Base-by-base conservation (phyloP, 2,797 vertebrate genomes). In the Caiman crocodilus region DNA sequence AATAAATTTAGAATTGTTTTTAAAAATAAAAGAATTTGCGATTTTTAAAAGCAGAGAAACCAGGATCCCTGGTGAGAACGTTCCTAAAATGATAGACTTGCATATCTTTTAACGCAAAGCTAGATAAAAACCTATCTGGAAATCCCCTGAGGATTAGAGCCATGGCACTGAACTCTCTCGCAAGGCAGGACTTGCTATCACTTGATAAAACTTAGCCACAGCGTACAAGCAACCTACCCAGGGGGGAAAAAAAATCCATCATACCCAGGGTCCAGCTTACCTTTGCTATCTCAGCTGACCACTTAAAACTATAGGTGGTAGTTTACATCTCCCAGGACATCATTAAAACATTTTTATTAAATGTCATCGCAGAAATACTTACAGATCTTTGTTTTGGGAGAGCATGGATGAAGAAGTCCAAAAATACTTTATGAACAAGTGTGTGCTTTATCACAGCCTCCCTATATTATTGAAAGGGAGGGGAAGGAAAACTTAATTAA, bases 391-490 rank as follows among this genome's bases (percentile, higher is more conserved):
- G 98, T 93, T 99, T 99, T 0, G 98, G 98, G 6, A 98, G 96
- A 10, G 98, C 97, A 0, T 98, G 92, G 60, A 97, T 98, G 97
- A 99, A 99, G 91, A 99, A 99, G 92, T 99, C 99, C 98, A 99
- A 97, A 97, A 99, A 99, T 14, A 99, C 99, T 98, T 99, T 99
- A 98, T 99, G 99, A 25, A 99, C 99, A 96, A 99, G 90, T 25
- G 99, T 99, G 92, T 99, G 99, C 94, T 99, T 99, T 98, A 99
- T 98, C 78, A 99, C 99, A 28, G 99, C 98, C 89, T 99, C 99
- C 92, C 99, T 99, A 97, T 81, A 95, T 97, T 97, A 75, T 59
- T 76, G 77, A 79, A 82, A 76, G 17, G 5, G 28, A 90, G 67
- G 73, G 77, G 17, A 69, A 94, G 32, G 14, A 81, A 30, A 6